These are phyloP conservation scores for Eristalinus aeneus DNA, from an alignment of 2,888 invertebrate species.

Conservation along the genomic window DNA sequence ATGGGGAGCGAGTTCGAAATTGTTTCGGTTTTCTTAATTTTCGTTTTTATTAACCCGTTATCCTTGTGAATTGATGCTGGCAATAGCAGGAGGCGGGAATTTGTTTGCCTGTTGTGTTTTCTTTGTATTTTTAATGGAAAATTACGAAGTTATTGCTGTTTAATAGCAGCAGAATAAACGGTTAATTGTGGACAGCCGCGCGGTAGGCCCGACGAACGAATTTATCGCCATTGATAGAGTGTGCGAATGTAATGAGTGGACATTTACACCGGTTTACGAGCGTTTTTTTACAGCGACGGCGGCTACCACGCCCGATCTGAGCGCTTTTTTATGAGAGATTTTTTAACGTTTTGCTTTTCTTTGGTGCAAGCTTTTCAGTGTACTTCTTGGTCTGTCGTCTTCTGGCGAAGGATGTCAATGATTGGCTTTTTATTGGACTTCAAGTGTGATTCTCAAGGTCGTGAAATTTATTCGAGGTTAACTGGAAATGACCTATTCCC, in stretches of 20 bases:
- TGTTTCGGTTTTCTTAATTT: not conserved
- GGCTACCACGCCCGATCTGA: not conserved
- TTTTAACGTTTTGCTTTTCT: not conserved
- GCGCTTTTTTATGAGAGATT: not conserved
- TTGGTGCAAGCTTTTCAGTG: not conserved
- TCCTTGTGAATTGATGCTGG: slow-evolving; percentile 9
- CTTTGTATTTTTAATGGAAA: slow-evolving; percentile 26
- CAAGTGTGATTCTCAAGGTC: not conserved
- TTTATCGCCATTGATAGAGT: not conserved
- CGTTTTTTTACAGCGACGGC: not conserved
- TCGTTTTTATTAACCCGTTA: not conserved
- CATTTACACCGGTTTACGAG: slow-evolving; percentile 27
- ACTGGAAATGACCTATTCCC: not conserved
- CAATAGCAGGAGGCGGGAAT: slow-evolving; percentile 4
- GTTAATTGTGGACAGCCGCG: slow-evolving; percentile 32
- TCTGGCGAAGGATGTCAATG: not conserved
- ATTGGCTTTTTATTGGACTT: not conserved
- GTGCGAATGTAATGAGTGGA: slow-evolving; percentile 21
- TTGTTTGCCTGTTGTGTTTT: not conserved
- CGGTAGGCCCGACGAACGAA: not conserved
- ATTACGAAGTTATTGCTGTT: slow-evolving; percentile 42
- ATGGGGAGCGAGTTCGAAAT: not conserved
- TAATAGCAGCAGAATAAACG: slow-evolving; percentile 39
- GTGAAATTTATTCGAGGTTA: not conserved
- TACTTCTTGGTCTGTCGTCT: not conserved